Evolutionary conservation across 2,888 invertebrate genomes (phyloP), one percentile per base, ranked within the genome.

Genomic region (Deladenus siricidicola): DNA sequence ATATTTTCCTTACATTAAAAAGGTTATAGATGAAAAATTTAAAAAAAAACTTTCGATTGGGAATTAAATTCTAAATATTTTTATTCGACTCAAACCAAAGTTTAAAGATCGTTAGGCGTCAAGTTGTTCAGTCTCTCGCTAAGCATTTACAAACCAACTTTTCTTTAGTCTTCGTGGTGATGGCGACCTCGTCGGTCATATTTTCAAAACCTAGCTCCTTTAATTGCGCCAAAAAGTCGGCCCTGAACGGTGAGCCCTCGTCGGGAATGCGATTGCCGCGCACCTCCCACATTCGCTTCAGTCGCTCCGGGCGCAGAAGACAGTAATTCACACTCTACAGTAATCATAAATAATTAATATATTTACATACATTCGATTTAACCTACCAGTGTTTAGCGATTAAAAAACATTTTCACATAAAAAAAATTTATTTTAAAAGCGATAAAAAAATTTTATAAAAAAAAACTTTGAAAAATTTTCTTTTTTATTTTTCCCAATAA

Each of bases 111-210:
- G n/a, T n/a, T n/a, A n/a, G n/a, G n/a, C n/a, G n/a, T n/a, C n/a
- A n/a, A n/a, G n/a, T n/a, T n/a, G n/a, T n/a, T n/a, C n/a, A n/a
- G n/a, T n/a, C n/a, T n/a, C n/a, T n/a, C n/a, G n/a, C n/a, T n/a
- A n/a, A n/a, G n/a, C n/a, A n/a, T n/a, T n/a, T n/a, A n/a, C n/a
- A n/a, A n/a, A n/a, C 14, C 39, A 14, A 74, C 75, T 73, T 76
- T 65, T 76, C 76, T 42, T 70, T 72, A 0, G 76, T 73, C 45
- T 74, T 74, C 1, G 76, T 77, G 3, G 76, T 77, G 53, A 77
- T 77, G 4, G 77, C 76, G 17, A 77, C 77, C 39, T 66, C 67
- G 50, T 67, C 65, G 1, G 75, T 76, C 74, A 76, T 74, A 57
- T 76, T 76, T 48, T 70, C 76, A 50, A 74, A 76, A 34, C 76